phyloP scores from a whole-genome alignment of 2,888 invertebrate species.

The Drosophila mulleri region DNA sequence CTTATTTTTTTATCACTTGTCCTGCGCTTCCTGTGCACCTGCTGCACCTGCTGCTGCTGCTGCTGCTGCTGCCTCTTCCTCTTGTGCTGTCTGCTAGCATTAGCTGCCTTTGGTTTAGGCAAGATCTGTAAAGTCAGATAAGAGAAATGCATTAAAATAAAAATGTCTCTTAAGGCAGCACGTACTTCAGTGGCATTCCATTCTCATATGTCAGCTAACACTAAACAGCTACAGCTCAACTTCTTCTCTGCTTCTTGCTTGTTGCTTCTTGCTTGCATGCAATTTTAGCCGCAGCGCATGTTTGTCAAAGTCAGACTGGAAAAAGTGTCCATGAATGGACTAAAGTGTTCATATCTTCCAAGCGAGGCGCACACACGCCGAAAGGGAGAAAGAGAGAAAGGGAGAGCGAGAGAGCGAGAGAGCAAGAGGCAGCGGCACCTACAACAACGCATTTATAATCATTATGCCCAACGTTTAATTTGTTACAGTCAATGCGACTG shows the following conservation, averaged over 20 bases:
- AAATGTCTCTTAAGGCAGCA: slow-evolving; percentile 34
- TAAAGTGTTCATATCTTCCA: slow-evolving; percentile 70
- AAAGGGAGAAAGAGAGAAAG: slow-evolving; percentile 5
- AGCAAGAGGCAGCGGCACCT: slow-evolving; percentile 9
- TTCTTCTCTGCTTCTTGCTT: slow-evolving; percentile 7
- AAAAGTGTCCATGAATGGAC: slow-evolving; percentile 69
- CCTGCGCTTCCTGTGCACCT: slow-evolving; percentile 67
- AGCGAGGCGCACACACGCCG: slow-evolving; percentile 29
- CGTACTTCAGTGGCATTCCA: slow-evolving; percentile 44
- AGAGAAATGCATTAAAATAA: slow-evolving; percentile 65
- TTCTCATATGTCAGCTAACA: slow-evolving; percentile 21
- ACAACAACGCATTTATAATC: slow-evolving; percentile 48
- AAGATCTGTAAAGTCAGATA: slow-evolving; percentile 72
- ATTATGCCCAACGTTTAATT: slow-evolving; percentile 42
- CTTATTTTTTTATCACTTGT: slow-evolving; percentile 26
- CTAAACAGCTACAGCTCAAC: neutral
- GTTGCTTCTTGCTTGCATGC: slow-evolving; percentile 34
- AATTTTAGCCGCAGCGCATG: slow-evolving; percentile 53
- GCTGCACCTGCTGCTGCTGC: slow-evolving; percentile 57
- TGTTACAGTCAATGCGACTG: slow-evolving; percentile 33
- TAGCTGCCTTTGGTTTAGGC: slow-evolving; percentile 61
- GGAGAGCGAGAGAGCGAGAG: neutral
- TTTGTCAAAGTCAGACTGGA: slow-evolving; percentile 58
- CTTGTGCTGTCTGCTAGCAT: slow-evolving; percentile 51
- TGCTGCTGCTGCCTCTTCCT: slow-evolving; percentile 29